A percentile compares a stretch with the other conserved stretches of the same genome.
Evolutionary conservation across 1,140 invertebrate species (phyloP).

Genomic region (Drosophila varians): DNA sequence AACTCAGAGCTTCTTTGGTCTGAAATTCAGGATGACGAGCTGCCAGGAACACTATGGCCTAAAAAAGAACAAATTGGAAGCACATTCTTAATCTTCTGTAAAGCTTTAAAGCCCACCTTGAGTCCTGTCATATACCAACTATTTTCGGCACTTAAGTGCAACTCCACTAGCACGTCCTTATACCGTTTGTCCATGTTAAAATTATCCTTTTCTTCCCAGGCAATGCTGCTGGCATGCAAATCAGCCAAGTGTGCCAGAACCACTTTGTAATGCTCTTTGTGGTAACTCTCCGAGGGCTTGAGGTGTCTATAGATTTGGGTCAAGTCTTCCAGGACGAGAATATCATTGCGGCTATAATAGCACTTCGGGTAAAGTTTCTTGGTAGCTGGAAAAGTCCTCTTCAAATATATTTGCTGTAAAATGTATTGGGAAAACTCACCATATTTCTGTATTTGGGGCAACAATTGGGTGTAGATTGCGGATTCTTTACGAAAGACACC

Average conservation of each 20-base stretch:
- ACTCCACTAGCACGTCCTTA: slow-evolving; percentile 52
- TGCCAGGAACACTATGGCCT: slow-evolving; percentile 66
- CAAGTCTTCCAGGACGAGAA: slow-evolving; percentile 84
- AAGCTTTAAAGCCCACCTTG: slow-evolving; percentile 36
- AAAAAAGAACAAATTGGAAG: not conserved
- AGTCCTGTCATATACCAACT: slow-evolving; percentile 63
- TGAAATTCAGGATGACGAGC: slow-evolving; percentile 60
- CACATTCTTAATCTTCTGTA: rapidly evolving
- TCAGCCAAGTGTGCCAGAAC: slow-evolving; percentile 79
- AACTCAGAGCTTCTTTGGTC: slow-evolving; percentile 25
- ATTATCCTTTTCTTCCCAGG: slow-evolving; percentile 68
- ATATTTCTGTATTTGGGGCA: slow-evolving; percentile 70
- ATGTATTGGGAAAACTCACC: slow-evolving; percentile 14
- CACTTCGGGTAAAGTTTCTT: slow-evolving; percentile 60
- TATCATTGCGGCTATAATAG: slow-evolving; percentile 60
- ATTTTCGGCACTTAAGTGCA: slow-evolving; percentile 44
- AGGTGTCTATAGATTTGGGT: slow-evolving; percentile 59
- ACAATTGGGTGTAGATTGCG: slow-evolving; percentile 44
- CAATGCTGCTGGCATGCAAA: slow-evolving; percentile 83
- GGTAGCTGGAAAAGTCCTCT: slow-evolving; percentile 18
- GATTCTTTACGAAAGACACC: slow-evolving; percentile 67
- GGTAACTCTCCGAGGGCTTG: slow-evolving; percentile 53
- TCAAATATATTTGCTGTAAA: not conserved
- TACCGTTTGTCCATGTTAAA: slow-evolving; percentile 73
- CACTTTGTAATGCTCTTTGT: slow-evolving; percentile 61